Conservation (phyloP, 2,888 invertebrate genomes). For the Apeira syringaria region DNA sequence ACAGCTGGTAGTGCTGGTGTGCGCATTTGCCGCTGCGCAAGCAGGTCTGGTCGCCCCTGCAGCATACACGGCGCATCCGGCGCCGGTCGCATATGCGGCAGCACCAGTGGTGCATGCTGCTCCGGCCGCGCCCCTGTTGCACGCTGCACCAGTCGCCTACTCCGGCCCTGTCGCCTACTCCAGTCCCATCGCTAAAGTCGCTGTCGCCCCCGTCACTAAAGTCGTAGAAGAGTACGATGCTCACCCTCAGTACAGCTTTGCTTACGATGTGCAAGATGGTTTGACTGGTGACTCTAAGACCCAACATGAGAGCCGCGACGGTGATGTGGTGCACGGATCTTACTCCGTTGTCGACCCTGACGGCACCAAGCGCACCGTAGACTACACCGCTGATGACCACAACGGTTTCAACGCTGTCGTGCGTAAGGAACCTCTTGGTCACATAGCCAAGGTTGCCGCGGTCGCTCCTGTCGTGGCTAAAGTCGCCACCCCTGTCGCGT, state of each 20-base stretch:
- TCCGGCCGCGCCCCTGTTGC: constrained; percentile 33
- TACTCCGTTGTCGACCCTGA: constrained; percentile 80
- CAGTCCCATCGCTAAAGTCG: constrained; percentile 42
- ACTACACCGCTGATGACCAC: constrained; percentile 73
- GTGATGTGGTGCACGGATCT: constrained; percentile 77
- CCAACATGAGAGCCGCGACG: constrained; percentile 79
- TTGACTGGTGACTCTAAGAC: constrained; percentile 72
- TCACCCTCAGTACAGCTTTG: constrained; percentile 75
- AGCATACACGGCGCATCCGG: constrained; percentile 49
- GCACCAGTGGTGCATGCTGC: constrained; percentile 35
- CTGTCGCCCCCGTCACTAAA: constrained; percentile 43
- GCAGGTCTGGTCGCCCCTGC: constrained; percentile 58
- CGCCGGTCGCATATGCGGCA: constrained; percentile 44
- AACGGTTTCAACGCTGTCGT: constrained; percentile 81
- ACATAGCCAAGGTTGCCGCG: constrained; percentile 46
- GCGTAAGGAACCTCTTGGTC: constrained; percentile 63
- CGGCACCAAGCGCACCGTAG: constrained; percentile 77
- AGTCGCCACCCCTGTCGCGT: constrained; percentile 44
- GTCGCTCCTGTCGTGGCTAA: constrained; percentile 35
- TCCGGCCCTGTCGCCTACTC: constrained; percentile 30
- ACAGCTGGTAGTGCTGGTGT: constrained; percentile 62
- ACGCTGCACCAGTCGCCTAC: constrained; percentile 36
- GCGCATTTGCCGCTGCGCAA: constrained; percentile 58
- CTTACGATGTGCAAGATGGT: constrained; percentile 78
- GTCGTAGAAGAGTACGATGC: constrained; percentile 53